Evolutionary conservation across 2,888 invertebrate species (phyloP).

Genomic region (Rhodophaea formosa): DNA sequence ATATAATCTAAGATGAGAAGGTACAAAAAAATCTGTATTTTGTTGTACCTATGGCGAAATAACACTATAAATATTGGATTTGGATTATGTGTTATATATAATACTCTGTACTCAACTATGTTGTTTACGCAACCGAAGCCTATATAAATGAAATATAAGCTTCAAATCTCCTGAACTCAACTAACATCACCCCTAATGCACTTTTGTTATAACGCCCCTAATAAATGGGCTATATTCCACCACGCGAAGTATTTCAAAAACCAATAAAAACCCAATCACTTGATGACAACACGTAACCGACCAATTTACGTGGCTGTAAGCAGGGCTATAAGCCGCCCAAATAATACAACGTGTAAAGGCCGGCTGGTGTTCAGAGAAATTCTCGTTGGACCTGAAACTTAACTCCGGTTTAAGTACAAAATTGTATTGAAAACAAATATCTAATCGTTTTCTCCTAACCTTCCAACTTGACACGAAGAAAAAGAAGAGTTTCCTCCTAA

Average conservation of each 20-base stretch:
- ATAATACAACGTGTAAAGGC: constrained; percentile 49
- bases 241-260: constrained; percentile 1
- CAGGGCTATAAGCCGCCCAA: constrained; percentile 36
- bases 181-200: not conserved
- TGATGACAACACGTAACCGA: constrained; percentile 24
- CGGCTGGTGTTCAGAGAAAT: constrained; percentile 34
- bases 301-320: constrained; percentile 40
- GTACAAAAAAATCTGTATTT: too few relatives aligned
- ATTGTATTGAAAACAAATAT: too few relatives aligned
- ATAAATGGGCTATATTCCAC: not conserved
- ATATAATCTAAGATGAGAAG: too few relatives aligned
- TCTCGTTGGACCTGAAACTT: not conserved
- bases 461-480: too few relatives aligned
- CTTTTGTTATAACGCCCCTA: not conserved
- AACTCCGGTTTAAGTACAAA: not conserved
- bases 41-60: too few relatives aligned
- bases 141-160: too few relatives aligned
- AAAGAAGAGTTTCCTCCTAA: too few relatives aligned
- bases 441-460: too few relatives aligned
- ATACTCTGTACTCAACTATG: too few relatives aligned
- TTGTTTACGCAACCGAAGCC: too few relatives aligned
- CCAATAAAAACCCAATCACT: constrained; percentile 10
- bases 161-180: not conserved
- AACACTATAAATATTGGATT: too few relatives aligned
- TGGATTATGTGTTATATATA: too few relatives aligned